Conservation (phyloP, 53 echinoderm and acorn worm species). For the Astropecten irregularis region DNA sequence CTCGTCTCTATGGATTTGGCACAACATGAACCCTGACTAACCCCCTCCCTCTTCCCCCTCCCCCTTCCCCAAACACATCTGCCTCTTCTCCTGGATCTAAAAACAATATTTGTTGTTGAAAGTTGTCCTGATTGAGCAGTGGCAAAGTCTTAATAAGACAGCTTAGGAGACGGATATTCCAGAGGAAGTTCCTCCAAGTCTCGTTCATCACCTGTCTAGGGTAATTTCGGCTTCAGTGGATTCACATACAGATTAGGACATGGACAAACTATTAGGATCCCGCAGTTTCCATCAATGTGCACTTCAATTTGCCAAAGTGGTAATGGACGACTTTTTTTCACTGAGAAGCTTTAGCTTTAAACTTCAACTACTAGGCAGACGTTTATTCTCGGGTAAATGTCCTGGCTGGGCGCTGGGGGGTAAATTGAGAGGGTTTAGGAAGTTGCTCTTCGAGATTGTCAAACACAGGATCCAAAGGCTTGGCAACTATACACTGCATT, state of each 20-base stretch:
- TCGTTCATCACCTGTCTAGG: constrained; percentile 42
- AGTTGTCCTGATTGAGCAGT: background rate
- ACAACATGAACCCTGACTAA: too few species aligned
- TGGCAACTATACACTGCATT: too few species aligned
- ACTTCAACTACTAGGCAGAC: too few species aligned
- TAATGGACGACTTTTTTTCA: constrained; percentile 24
- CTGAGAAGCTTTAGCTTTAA: too few species aligned
- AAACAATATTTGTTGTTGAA: constrained; percentile 38
- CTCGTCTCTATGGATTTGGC: too few species aligned
- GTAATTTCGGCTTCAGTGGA: constrained; percentile 19
- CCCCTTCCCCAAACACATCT: too few species aligned
- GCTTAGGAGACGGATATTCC: constrained; percentile 32
- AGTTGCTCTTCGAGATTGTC: too few species aligned
- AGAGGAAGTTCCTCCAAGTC: constrained; percentile 31
- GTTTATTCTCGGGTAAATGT: too few species aligned
- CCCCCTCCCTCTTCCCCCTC: too few species aligned
- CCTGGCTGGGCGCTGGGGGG: too few species aligned
- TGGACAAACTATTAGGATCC: constrained; percentile 36
- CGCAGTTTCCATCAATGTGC: constrained; percentile 5
- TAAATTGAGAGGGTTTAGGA: too few species aligned
- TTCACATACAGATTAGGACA: background rate
- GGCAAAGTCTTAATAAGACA: constrained; percentile 46
- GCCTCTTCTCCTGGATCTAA: background rate
- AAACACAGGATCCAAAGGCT: too few species aligned
- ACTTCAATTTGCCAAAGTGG: constrained; percentile 4